These are phyloP conservation scores for Tipula helvola DNA, from an alignment of 2,888 invertebrate genomes.

Conservation along the genomic window DNA sequence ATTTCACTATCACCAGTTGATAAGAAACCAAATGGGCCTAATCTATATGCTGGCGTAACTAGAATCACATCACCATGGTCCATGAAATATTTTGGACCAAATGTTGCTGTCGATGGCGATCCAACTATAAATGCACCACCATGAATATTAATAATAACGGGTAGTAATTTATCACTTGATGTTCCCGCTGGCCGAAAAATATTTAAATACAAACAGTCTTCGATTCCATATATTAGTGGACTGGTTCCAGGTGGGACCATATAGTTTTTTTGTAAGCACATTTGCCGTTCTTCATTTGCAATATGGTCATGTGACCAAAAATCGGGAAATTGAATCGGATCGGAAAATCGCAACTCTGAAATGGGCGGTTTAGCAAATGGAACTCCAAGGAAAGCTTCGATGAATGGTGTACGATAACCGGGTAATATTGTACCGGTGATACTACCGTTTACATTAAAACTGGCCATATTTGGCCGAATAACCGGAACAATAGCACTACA, in stretches of 20 bases:
- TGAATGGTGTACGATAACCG: not conserved
- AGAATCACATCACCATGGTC: conserved; percentile 36
- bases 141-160: conserved; percentile 42
- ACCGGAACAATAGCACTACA: not conserved
- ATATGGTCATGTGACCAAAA: not conserved
- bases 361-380: not conserved
- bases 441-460: not conserved
- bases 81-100: conserved; percentile 41
- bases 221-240: too few relatives aligned
- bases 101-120: conserved; percentile 29
- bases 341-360: not conserved
- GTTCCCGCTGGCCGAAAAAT: conserved; percentile 34
- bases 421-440: not conserved
- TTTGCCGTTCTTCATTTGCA: not conserved
- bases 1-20: conserved; percentile 28
- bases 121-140: conserved; percentile 42
- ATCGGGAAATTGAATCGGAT: not conserved
- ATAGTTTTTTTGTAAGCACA: too few relatives aligned
- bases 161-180: conserved; percentile 20
- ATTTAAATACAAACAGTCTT: conserved; percentile 40
- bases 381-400: not conserved
- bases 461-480: not conserved
- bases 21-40: conserved; percentile 30
- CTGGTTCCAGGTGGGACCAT: too few relatives aligned
- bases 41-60: conserved; percentile 37